A percentile compares a stretch with the other conserved stretches of the same genome.
Evolutionary conservation across 2,888 invertebrate species (phyloP).

Genomic region (Eupelmus urozonus): DNA sequence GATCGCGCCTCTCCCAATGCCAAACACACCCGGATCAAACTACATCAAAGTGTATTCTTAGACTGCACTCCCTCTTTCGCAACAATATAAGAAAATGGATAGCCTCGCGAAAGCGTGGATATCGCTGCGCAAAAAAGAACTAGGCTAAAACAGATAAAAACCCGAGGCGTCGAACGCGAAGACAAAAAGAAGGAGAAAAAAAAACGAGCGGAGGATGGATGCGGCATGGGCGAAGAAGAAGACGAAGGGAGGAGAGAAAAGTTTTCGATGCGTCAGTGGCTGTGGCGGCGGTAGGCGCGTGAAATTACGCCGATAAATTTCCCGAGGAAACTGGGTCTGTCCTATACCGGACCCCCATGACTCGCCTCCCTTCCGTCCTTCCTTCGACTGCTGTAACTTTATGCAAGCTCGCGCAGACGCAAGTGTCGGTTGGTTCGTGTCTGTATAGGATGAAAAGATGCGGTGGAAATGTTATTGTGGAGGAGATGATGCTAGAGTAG

Average conservation of each 20-base stretch:
- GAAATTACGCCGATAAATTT: slow-evolving; percentile 40
- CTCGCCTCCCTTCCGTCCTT: not conserved
- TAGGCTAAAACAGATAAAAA: slow-evolving; percentile 9
- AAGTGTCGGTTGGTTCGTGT: no score
- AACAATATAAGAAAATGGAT: not conserved
- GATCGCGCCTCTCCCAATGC: no score
- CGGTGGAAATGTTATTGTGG: no score
- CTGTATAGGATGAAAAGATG: no score
- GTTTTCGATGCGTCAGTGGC: not conserved
- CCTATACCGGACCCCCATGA: not conserved
- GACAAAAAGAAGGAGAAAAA: not conserved
- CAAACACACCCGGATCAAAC: no score
- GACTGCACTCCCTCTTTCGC: no score
- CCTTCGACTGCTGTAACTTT: not conserved
- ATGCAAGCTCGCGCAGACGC: not conserved
- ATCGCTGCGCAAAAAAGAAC: not conserved
- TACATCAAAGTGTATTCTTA: no score
- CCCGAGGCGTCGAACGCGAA: not conserved
- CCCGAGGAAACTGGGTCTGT: slow-evolving; percentile 2
- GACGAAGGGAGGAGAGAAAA: not conserved
- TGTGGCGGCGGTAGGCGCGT: not conserved
- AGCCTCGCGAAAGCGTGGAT: not conserved
- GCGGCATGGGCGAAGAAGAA: not conserved
- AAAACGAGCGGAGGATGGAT: not conserved
- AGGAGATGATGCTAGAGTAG: no score